A percentile compares a stretch with the other conserved stretches of the same genome.
phyloP scores from a whole-genome alignment of 2,888 invertebrate genomes.

The Ypsolopha sequella region DNA sequence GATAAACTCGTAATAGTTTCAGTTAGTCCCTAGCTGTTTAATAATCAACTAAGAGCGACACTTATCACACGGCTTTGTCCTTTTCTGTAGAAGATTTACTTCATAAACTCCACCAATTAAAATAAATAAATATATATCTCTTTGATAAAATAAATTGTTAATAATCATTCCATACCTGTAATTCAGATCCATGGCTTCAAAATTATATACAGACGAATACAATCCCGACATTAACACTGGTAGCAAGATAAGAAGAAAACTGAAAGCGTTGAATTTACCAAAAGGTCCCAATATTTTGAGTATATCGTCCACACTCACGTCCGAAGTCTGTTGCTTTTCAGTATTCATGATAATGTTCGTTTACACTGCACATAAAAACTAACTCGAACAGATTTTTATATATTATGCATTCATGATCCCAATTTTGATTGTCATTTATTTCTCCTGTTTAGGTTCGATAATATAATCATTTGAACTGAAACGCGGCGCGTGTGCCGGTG shows the following conservation, averaged over 20 bases:
- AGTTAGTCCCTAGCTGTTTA: too few relatives aligned
- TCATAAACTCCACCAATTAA: too few relatives aligned
- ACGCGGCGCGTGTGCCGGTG: background rate
- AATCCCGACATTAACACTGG: conserved; percentile 56
- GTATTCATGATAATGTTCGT: conserved; percentile 38
- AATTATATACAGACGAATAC: conserved; percentile 60
- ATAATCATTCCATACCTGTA: conserved; percentile 33
- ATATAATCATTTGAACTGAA: background rate
- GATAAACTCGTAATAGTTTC: too few relatives aligned
- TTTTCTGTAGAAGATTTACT: too few relatives aligned
- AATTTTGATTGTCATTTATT: too few relatives aligned
- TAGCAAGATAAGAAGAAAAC: conserved; percentile 45
- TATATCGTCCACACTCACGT: conserved; percentile 59
- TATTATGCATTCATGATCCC: too few relatives aligned
- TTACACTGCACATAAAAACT: background rate
- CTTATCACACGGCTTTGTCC: too few relatives aligned
- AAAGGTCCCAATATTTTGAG: conserved; percentile 50
- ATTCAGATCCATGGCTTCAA: conserved; percentile 56
- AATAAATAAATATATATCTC: too few relatives aligned
- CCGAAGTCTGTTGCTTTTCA: conserved; percentile 40
- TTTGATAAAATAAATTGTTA: too few relatives aligned
- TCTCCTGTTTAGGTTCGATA: too few relatives aligned
- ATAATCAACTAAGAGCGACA: too few relatives aligned
- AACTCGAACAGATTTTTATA: too few relatives aligned
- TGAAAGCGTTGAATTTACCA: conserved; percentile 48